Evolutionary conservation across 1,140 invertebrate genomes (phyloP), one percentile per base, ranked within the genome.

Genomic region (Thaumatotibia leucotreta): DNA sequence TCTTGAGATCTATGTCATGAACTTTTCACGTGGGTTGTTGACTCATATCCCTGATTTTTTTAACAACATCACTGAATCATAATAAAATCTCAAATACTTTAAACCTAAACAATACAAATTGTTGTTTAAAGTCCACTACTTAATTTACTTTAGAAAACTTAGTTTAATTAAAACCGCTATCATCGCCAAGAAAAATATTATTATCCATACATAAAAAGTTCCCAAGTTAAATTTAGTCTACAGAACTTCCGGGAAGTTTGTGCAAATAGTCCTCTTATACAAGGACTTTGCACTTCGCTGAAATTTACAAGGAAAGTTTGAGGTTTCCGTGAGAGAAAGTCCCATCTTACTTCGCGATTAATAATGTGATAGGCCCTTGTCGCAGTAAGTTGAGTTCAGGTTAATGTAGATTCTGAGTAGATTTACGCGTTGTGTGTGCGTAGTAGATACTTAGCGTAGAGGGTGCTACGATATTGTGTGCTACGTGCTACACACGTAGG

Each of bases 201-300:
- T 58, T 27, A 58, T 58, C 52, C 27, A 27, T 14, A 29, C n/a
- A 58, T 58, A 58, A 58, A 52, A 58, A 58, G n/a, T n/a, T n/a
- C n/a, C n/a, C n/a, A n/a, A n/a, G 52, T 58, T 58, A 27, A 58
- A 58, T 31, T 58, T 58, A 58, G 52, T 58, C 52, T 27, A 58
- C 24, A 58, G 14, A 58, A 58, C 52, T 58, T 58, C 24, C 52
- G 52, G 23, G 0, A 29, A 58, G 52, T 27, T 58, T 14, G n/a
- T 14, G 52, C 0, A 29, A 58, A 58, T 58, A 58, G 52, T 58
- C 24, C n/a, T 58, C 24, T 58, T 58, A 58, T 58, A 58, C 52
- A 58, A 29, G 8, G n/a, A 58, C 23, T 58, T 31, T 58, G 23
- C 52, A 58, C 52, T 58, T 58, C 23, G 52, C 23, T 31, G 24